phyloP scores from a whole-genome alignment of 2,797 vertebrate genomes.

The Catharus ustulatus region DNA sequence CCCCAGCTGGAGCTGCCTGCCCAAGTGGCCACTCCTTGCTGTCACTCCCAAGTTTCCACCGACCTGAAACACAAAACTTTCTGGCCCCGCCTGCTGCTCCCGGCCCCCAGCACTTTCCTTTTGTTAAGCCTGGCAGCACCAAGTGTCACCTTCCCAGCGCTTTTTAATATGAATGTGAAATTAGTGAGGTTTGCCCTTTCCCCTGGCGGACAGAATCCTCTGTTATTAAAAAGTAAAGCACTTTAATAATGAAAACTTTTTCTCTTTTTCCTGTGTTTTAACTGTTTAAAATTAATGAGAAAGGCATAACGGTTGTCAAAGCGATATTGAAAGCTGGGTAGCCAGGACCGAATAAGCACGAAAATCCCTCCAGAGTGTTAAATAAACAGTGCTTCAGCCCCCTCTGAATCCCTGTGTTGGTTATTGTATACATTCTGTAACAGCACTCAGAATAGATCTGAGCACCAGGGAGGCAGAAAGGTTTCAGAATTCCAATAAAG shows the following conservation, averaged over 20 bases:
- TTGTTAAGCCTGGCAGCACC: slow-evolving; percentile 72
- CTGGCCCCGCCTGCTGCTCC: slow-evolving; percentile 29
- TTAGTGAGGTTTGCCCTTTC: slow-evolving; percentile 87
- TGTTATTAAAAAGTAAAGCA: slow-evolving; percentile 92
- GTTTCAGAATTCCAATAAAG: slow-evolving; percentile 88
- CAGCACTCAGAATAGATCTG: slow-evolving; percentile 95
- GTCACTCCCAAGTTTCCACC: slow-evolving; percentile 60
- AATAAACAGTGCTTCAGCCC: slow-evolving; percentile 95
- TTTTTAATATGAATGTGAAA: slow-evolving; percentile 89
- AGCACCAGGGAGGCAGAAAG: slow-evolving; percentile 84
- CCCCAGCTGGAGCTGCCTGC: slow-evolving; percentile 21
- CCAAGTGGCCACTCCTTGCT: slow-evolving; percentile 65
- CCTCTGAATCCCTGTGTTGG: slow-evolving; percentile 86
- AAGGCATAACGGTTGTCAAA: slow-evolving; percentile 93
- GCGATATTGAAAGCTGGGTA: slow-evolving; percentile 89
- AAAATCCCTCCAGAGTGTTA: slow-evolving; percentile 98
- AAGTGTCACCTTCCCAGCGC: slow-evolving; percentile 78
- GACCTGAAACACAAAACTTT: slow-evolving; percentile 69
- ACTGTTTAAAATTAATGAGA: slow-evolving; percentile 96
- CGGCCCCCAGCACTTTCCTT: slow-evolving; percentile 55
- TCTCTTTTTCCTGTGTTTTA: slow-evolving; percentile 85
- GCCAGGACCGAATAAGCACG: slow-evolving; percentile 83
- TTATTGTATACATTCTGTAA: slow-evolving; percentile 98
- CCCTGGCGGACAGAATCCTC: slow-evolving; percentile 85
- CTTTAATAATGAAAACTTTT: slow-evolving; percentile 98